These are phyloP conservation scores for Volucella inflata DNA, from an alignment of 2,888 invertebrate species.

Conservation along the genomic window DNA sequence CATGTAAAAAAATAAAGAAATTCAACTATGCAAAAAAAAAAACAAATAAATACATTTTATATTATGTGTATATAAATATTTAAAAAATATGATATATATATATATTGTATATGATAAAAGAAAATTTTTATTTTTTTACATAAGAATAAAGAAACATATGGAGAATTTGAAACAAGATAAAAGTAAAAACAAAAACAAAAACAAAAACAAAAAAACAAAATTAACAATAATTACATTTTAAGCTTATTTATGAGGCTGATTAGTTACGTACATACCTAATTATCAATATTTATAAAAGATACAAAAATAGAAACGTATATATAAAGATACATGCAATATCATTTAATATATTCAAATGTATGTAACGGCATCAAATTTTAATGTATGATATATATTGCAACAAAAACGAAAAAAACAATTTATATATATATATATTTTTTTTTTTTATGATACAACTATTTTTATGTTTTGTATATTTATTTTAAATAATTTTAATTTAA, in stretches of 20 bases:
- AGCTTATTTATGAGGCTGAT: conserved; percentile 79
- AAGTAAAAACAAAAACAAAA: neutral
- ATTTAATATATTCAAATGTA: conserved; percentile 55
- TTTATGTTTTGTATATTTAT: conserved; percentile 68
- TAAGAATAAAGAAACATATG: conserved; percentile 48
- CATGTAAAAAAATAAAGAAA: conserved; percentile 44
- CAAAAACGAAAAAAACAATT: conserved; percentile 43
- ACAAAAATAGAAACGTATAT: conserved; percentile 26
- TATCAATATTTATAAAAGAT: conserved; percentile 72
- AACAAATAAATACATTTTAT: conserved; percentile 8
- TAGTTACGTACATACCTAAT: conserved; percentile 76
- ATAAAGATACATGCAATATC: conserved; percentile 62
- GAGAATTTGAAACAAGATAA: conserved; percentile 44
- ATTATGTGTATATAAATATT: conserved; percentile 37
- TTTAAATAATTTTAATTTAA: conserved; percentile 29
- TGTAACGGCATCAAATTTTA: conserved; percentile 26
- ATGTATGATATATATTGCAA: conserved; percentile 49
- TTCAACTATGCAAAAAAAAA: conserved; percentile 57
- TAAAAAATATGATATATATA: conserved; percentile 37
- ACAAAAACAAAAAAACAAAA: conserved; percentile 41
- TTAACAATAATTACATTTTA: conserved; percentile 76
- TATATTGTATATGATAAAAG: neutral
- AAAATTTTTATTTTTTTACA: conserved; percentile 71
- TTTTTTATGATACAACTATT: conserved; percentile 31
- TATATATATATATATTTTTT: conserved; percentile 46